phyloP scores from a whole-genome alignment of 2,797 vertebrate species.

The Gymnodraco acuticeps region DNA sequence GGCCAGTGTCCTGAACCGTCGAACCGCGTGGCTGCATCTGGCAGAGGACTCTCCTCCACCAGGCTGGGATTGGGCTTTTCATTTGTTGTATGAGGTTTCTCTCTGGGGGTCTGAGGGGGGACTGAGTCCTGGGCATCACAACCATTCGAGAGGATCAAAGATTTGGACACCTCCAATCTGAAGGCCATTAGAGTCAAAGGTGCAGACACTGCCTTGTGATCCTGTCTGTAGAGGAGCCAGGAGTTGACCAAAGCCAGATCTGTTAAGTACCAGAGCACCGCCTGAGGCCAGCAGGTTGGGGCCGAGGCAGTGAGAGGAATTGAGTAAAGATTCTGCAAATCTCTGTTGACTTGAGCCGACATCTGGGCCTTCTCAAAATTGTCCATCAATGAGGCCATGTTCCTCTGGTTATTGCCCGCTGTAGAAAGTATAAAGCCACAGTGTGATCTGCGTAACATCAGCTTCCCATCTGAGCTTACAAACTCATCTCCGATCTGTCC shows the following conservation, averaged over 20 bases:
- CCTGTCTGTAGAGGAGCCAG: constrained; percentile 82
- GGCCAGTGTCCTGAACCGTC: constrained; percentile 88
- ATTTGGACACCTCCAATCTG: constrained; percentile 85
- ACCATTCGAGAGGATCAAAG: constrained; percentile 77
- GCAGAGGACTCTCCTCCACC: constrained; percentile 77
- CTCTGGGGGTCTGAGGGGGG: constrained; percentile 74
- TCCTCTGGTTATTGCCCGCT: constrained; percentile 72
- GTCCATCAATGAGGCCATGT: constrained; percentile 73
- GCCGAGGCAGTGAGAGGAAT: constrained; percentile 74
- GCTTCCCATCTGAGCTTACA: constrained; percentile 85
- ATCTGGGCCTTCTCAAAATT: constrained; percentile 84
- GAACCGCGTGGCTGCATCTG: constrained; percentile 78
- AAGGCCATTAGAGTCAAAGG: constrained; percentile 84
- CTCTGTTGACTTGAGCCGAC: constrained; percentile 78
- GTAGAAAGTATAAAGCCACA: constrained; percentile 87
- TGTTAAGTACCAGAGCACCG: constrained; percentile 85
- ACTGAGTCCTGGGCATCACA: constrained; percentile 77
- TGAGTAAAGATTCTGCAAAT: constrained; percentile 82
- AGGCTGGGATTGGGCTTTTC: constrained; percentile 59
- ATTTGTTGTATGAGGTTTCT: constrained; percentile 51
- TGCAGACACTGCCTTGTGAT: constrained; percentile 44
- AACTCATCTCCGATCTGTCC: constrained; percentile 87
- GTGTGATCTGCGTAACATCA: constrained; percentile 83
- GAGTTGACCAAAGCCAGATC: constrained; percentile 86
- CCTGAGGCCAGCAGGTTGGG: constrained; percentile 81